Conservation (phyloP, 2,113 vertebrate genomes). For the Regulus satrapa region DNA sequence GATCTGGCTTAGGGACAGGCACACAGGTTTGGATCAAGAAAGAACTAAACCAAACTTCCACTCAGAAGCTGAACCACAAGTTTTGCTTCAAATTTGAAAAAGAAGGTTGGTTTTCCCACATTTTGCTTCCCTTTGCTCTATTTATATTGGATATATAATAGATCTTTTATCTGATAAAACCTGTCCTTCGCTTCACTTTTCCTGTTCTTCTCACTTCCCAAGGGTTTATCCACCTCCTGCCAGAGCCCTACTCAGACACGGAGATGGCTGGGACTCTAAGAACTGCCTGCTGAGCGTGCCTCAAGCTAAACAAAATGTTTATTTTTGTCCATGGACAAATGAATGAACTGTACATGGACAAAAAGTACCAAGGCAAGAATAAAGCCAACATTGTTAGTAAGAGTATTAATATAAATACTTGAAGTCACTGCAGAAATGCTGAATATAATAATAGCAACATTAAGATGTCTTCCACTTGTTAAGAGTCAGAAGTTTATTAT, state of each 20-base stretch:
- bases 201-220: not conserved
- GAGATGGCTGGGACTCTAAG: not conserved
- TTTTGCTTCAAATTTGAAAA: not conserved
- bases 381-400: not conserved
- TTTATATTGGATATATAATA: too few relatives aligned
- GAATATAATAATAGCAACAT: not conserved
- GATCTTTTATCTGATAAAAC: not conserved
- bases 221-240: not conserved
- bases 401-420: not conserved
- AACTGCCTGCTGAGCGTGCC: not conserved
- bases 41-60: conserved; percentile 31
- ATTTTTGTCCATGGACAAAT: not conserved
- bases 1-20: conserved; percentile 19
- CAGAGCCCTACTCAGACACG: not conserved
- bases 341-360: not conserved
- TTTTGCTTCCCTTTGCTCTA: not conserved
- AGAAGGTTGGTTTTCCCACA: not conserved
- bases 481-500: not conserved
- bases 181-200: not conserved
- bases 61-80: not conserved
- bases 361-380: not conserved
- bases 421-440: not conserved
- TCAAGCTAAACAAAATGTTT: not conserved
- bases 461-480: not conserved
- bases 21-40: conserved; percentile 26